These are phyloP conservation scores for Parelbella ahira DNA, from an alignment of 2,888 invertebrate genomes.

Conservation along the genomic window DNA sequence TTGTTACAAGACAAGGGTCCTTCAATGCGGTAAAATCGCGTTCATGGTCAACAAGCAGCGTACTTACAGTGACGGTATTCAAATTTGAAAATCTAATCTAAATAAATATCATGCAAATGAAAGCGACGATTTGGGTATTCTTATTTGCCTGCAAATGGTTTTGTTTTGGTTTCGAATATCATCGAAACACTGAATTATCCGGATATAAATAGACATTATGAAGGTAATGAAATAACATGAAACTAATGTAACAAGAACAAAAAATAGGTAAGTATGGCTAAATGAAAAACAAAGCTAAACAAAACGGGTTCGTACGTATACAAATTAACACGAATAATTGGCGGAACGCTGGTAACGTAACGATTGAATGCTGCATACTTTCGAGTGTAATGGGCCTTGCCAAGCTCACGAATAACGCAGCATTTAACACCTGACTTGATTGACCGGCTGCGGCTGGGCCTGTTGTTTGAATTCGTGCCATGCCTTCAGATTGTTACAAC, in stretches of 20 bases:
- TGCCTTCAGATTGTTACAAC: constrained; percentile 23
- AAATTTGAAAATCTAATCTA: background rate
- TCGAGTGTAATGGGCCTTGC: constrained; percentile 54
- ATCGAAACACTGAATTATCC: no score
- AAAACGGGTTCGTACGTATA: constrained; percentile 14
- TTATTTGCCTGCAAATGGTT: no score
- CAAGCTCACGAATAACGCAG: constrained; percentile 33
- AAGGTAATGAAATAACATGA: no score
- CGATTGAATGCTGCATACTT: constrained; percentile 52
- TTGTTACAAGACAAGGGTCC: constrained; percentile 13
- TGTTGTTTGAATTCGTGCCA: constrained; percentile 30
- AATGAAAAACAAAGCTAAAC: background rate
- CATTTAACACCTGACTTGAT: constrained; percentile 39
- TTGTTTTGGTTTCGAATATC: no score
- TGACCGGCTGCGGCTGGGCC: constrained; percentile 39
- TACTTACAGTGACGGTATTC: constrained; percentile 5
- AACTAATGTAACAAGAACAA: no score
- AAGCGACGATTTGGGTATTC: no score
- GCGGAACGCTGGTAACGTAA: constrained; percentile 45
- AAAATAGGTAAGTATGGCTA: no score
- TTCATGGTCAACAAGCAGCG: constrained; percentile 17
- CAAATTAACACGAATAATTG: constrained; percentile 25
- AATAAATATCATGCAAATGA: no score
- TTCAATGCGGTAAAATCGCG: constrained; percentile 14
- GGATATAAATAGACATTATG: no score